Percentiles rank a stretch among this genome's conserved stretches.
phyloP scores from a whole-genome alignment of 2,888 invertebrate genomes.

The Synanthedon tipuliformis region DNA sequence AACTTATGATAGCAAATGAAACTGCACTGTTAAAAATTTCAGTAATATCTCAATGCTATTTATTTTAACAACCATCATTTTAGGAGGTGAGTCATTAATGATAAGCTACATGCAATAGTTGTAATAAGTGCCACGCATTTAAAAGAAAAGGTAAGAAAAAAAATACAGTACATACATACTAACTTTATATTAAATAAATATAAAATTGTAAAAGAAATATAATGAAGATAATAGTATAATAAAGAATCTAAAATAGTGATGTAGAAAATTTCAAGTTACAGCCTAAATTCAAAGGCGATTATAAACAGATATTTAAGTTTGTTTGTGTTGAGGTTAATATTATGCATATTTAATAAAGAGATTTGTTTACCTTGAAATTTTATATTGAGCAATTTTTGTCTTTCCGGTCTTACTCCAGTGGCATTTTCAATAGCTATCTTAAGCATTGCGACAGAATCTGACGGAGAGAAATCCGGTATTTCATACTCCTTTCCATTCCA shows the following conservation, averaged over 20 bases:
- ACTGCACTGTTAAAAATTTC: too few species aligned
- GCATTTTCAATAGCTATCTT: slow-evolving; percentile 88
- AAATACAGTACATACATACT: too few species aligned
- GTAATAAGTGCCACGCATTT: too few species aligned
- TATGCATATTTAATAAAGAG: slow-evolving; percentile 3
- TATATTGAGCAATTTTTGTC: slow-evolving; percentile 93
- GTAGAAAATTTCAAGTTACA: not conserved
- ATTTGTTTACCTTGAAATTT: slow-evolving; percentile 84
- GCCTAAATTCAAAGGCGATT: slow-evolving; percentile 1
- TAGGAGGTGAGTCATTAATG: too few species aligned
- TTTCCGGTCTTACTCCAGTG: slow-evolving; percentile 91
- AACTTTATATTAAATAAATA: too few species aligned
- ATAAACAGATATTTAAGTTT: not conserved
- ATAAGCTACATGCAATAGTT: too few species aligned
- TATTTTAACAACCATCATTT: too few species aligned
- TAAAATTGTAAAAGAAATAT: too few species aligned
- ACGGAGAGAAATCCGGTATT: slow-evolving; percentile 78
- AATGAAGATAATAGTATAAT: too few species aligned
- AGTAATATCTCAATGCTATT: too few species aligned
- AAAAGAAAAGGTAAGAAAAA: too few species aligned
- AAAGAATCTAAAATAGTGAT: not conserved
- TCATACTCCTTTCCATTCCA: slow-evolving; percentile 94
- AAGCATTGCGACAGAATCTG: slow-evolving; percentile 84
- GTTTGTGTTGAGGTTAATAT: not conserved
- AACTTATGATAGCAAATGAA: too few species aligned